A percentile compares a stretch with the other conserved stretches of the same genome.
Evolutionary conservation across 2,113 vertebrate species (phyloP).

Genomic region (Apteryx owenii): DNA sequence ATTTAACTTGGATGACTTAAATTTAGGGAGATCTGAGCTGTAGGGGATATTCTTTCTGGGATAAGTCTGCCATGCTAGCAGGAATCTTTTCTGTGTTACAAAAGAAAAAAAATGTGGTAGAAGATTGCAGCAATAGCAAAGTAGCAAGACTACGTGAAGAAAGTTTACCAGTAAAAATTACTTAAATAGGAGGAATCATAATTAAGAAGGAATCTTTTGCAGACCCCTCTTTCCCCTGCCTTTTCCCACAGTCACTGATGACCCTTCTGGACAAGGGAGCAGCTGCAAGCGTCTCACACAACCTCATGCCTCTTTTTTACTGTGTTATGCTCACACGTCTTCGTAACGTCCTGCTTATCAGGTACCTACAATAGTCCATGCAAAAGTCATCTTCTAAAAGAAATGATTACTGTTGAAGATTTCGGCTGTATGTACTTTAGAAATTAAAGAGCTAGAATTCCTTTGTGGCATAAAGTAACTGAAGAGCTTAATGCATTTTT

Average conservation of each 20-base stretch:
- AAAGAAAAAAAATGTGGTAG: not conserved
- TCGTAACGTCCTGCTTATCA: not conserved
- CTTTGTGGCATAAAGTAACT: not conserved
- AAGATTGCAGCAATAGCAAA: not conserved
- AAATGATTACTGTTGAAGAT: not conserved
- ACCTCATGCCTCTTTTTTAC: not conserved
- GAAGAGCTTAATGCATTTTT: not conserved
- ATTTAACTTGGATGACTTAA: not conserved
- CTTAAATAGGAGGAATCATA: not conserved
- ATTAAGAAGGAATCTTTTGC: not conserved
- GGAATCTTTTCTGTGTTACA: not conserved
- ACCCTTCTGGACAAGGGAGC: not conserved
- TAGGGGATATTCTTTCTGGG: not conserved
- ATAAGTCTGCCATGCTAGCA: rapidly evolving
- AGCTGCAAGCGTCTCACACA: not conserved
- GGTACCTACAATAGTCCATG: not conserved
- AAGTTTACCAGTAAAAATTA: not conserved
- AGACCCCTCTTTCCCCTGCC: not conserved
- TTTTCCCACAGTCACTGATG: not conserved
- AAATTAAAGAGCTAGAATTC: not conserved
- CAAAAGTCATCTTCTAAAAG: not conserved
- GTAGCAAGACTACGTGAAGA: not conserved
- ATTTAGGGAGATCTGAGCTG: not conserved
- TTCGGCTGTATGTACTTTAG: not conserved
- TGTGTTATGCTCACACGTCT: not conserved